Evolutionary conservation across 2,113 vertebrate species (phyloP), one percentile per base, ranked within the genome.

Genomic region (Apodemus sylvaticus): DNA sequence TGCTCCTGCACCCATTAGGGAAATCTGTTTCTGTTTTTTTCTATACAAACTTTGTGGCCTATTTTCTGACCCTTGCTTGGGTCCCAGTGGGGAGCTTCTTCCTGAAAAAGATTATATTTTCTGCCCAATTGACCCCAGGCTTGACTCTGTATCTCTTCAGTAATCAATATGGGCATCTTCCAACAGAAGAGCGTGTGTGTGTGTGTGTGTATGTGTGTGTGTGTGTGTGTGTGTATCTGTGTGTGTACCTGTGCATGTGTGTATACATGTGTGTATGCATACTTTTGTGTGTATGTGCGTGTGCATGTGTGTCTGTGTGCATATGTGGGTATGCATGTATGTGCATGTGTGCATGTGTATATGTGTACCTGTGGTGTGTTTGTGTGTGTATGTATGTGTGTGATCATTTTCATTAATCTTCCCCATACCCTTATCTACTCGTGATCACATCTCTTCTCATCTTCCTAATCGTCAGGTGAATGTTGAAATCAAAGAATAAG

Each of bases 251-350:
- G 26, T 29, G 3, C 3, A 29, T 29, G 26, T 29, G 10, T 29
- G 2, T 6, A 2, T 29, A 16, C 36, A 13, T 70, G 66, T 16
- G 13, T 34, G 29, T 60, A 6, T 20, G 1, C 34, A 13, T 60
- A 5, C 5, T 0, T 60, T 4, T 20, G 3, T 5, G 4, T 19
- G 58, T n/a, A n/a, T n/a, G n/a, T n/a, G n/a, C n/a, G n/a, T n/a
- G n/a, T n/a, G n/a, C n/a, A n/a, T n/a, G n/a, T n/a, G n/a, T n/a
- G n/a, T n/a, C n/a, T n/a, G n/a, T n/a, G n/a, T n/a, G n/a, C n/a
- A n/a, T n/a, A n/a, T n/a, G n/a, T n/a, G n/a, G n/a, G n/a, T 20
- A 19, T 60, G 19, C 6, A 62, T 24, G 7, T 62, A 8, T 31
- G 68, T 36, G 34, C 5, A 6, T 70, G 68, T 36, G 34, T 70